phyloP scores from a whole-genome alignment of 2,113 vertebrate genomes.

The Dendrocopos noguchii region DNA sequence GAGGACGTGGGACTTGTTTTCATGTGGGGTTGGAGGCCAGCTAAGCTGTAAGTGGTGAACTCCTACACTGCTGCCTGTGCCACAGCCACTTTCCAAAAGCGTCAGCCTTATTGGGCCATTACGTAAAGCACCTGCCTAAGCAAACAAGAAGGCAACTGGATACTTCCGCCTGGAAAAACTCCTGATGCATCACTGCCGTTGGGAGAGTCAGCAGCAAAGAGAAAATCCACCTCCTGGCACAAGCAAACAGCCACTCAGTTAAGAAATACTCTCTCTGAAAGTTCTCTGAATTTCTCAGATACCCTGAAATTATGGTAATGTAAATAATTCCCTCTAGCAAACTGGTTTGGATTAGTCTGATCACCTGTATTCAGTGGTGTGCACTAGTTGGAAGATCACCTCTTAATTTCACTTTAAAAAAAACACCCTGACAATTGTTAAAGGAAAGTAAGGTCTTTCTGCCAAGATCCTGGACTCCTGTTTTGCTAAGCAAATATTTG shows the following conservation, averaged over 20 bases:
- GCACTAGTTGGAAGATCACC: background rate
- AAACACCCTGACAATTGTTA: background rate
- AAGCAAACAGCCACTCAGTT: background rate
- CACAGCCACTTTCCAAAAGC: background rate
- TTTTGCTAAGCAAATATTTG: conserved; percentile 51
- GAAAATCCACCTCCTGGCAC: background rate
- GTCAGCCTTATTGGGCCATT: conserved; percentile 10
- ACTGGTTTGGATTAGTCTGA: background rate
- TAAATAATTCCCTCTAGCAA: background rate
- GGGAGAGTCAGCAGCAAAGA: background rate
- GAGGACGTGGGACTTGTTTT: background rate
- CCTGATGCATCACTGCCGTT: background rate
- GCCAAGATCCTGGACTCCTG: background rate
- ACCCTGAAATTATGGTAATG: background rate
- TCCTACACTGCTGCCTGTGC: background rate
- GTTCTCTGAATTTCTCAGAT: background rate
- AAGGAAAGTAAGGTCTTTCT: background rate
- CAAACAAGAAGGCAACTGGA: conserved; percentile 45
- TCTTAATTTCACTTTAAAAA: background rate
- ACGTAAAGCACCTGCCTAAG: conserved; percentile 44
- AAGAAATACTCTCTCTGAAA: background rate
- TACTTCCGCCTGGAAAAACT: conserved; percentile 26
- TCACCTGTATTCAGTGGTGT: background rate
- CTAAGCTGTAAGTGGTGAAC: background rate
- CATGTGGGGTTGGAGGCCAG: background rate